phyloP scores from a whole-genome alignment of 2,797 vertebrate species.

The Tragopan temminckii region DNA sequence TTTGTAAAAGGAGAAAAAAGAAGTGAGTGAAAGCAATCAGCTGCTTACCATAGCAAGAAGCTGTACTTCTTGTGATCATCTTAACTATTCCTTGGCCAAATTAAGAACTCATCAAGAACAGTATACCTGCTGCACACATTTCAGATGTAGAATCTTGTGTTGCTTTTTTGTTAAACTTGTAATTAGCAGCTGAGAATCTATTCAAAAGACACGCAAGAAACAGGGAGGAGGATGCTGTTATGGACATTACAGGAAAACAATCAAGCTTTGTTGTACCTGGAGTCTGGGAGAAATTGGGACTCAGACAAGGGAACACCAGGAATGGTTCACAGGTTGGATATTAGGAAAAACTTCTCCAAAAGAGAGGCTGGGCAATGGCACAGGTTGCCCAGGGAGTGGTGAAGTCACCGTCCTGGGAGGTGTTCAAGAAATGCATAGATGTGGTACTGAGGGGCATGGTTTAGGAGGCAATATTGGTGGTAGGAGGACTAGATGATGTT shows the following conservation, averaged over 20 bases:
- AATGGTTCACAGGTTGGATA: not conserved
- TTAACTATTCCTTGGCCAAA: not conserved
- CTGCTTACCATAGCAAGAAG: not conserved
- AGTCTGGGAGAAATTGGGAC: not conserved
- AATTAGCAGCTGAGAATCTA: not conserved
- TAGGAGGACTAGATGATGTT: too few species aligned
- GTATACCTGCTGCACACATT: not conserved
- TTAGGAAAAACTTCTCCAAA: too few species aligned
- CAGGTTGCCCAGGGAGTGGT: too few species aligned
- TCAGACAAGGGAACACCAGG: not conserved
- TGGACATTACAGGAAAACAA: fast-evolving
- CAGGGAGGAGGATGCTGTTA: not conserved
- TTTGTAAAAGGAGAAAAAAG: not conserved
- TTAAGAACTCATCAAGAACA: not conserved
- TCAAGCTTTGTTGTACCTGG: not conserved
- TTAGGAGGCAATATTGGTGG: too few species aligned
- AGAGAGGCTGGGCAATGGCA: too few species aligned
- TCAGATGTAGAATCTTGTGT: not conserved
- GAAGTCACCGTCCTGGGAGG: too few species aligned
- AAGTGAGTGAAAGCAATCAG: not conserved
- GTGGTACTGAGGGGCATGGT: too few species aligned
- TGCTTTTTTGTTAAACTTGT: not conserved
- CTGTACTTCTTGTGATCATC: not conserved
- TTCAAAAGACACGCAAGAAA: not conserved
- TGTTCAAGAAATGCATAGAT: too few species aligned